These are phyloP conservation scores for Venustaconcha ellipsiformis DNA, from an alignment of 1,140 invertebrate genomes.

Conservation along the genomic window DNA sequence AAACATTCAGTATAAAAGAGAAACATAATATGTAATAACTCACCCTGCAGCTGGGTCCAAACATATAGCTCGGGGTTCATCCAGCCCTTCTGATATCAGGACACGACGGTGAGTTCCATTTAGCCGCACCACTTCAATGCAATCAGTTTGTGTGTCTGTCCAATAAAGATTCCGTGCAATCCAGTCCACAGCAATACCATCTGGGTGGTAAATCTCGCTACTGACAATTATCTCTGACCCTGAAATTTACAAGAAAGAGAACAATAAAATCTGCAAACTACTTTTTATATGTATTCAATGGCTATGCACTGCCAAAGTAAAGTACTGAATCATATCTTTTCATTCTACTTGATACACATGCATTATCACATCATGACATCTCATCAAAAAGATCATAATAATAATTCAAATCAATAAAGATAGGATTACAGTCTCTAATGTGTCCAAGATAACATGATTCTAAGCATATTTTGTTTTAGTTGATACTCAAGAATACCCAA, in stretches of 20 bases:
- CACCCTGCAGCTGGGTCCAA: conserved; percentile 91
- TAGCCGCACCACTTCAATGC: conserved; percentile 91
- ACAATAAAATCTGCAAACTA: too few relatives aligned
- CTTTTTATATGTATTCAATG: too few relatives aligned
- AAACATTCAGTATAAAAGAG: neutral
- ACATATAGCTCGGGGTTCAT: conserved; percentile 94
- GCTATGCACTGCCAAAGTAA: too few relatives aligned
- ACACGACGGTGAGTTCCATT: conserved; percentile 82
- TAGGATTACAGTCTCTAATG: too few relatives aligned
- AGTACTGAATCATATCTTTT: too few relatives aligned
- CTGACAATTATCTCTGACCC: conserved; percentile 57
- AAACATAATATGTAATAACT: conserved; percentile 1
- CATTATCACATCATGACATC: too few relatives aligned
- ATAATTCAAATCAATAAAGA: too few relatives aligned
- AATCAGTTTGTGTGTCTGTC: conserved; percentile 93
- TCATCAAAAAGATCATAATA: too few relatives aligned
- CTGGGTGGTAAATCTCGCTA: conserved; percentile 81
- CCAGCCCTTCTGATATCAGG: conserved; percentile 82
- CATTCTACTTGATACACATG: too few relatives aligned
- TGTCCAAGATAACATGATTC: too few relatives aligned
- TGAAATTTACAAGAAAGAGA: conserved; percentile 24
- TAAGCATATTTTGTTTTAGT: too few relatives aligned
- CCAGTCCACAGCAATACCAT: conserved; percentile 95
- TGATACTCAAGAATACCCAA: too few relatives aligned
- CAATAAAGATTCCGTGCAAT: conserved; percentile 94